Evolutionary conservation across 2,888 invertebrate genomes (phyloP).

Genomic region (Lithophane semibrunnea): DNA sequence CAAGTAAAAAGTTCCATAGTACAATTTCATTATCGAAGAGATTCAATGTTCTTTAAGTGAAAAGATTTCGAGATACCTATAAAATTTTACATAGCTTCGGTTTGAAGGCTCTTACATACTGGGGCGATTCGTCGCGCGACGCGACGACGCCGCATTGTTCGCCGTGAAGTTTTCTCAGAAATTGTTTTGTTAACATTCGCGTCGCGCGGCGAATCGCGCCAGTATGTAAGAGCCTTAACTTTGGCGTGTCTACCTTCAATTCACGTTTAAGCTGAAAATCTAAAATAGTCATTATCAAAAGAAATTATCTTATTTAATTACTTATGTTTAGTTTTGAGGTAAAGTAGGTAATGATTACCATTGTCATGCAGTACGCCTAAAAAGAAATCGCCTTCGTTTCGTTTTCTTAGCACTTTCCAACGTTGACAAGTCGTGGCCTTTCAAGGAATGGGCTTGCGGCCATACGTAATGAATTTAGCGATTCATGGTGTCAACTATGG

Average conservation of each 20-base stretch:
- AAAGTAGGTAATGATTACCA: not conserved
- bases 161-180: too few species aligned
- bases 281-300: not conserved
- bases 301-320: not conserved
- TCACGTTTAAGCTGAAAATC: not conserved
- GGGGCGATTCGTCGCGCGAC: too few species aligned
- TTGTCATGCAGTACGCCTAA: not conserved
- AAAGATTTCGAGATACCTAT: not conserved
- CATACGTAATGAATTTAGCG: too few species aligned
- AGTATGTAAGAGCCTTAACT: too few species aligned
- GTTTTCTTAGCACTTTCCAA: not conserved
- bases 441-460: too few species aligned
- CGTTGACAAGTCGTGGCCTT: too few species aligned
- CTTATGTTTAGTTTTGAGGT: not conserved
- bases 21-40: slow-evolving; percentile 66
- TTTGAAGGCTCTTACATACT: too few species aligned
- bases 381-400: not conserved
- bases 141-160: too few species aligned
- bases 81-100: too few species aligned
- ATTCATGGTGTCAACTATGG: too few species aligned
- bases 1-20: slow-evolving; percentile 72
- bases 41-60: slow-evolving; percentile 16
- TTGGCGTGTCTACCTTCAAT: not conserved
- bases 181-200: too few species aligned
- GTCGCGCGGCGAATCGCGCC: too few species aligned